Conservation (phyloP, 2,797 vertebrate genomes). For the Rhodeus uyekii region DNA sequence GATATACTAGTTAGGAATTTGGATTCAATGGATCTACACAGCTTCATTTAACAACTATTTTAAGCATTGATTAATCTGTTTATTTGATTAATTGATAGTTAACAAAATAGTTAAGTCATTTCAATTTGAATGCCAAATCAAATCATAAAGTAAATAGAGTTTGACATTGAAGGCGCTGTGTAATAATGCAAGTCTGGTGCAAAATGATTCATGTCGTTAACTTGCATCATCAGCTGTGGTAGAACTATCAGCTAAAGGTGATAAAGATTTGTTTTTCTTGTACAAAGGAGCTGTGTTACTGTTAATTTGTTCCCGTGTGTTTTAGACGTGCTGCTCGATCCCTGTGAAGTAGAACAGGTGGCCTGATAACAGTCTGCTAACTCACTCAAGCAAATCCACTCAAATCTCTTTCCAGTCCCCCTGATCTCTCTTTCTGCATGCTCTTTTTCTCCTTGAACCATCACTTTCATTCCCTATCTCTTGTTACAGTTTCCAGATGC, state of each 20-base stretch:
- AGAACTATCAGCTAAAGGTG: background rate
- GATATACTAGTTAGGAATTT: background rate
- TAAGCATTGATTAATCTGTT: background rate
- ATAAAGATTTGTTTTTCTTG: background rate
- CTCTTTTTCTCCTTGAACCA: background rate
- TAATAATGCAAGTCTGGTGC: too few relatives aligned
- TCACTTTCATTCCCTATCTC: background rate
- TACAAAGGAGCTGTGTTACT: background rate
- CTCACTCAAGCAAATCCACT: conserved; percentile 41
- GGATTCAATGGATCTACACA: background rate
- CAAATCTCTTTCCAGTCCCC: conserved; percentile 16
- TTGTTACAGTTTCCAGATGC: background rate
- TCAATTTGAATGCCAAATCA: too few relatives aligned
- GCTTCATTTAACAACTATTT: background rate
- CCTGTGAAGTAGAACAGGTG: conserved; percentile 28
- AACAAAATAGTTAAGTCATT: too few relatives aligned
- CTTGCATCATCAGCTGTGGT: conserved; percentile 4
- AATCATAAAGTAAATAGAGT: background rate
- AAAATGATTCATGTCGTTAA: too few relatives aligned
- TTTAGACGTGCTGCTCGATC: background rate
- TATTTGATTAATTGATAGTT: background rate
- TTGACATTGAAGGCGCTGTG: too few relatives aligned
- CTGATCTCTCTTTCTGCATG: conserved; percentile 19
- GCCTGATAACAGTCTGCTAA: conserved; percentile 30
- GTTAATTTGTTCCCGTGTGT: conserved; percentile 10